These are phyloP conservation scores for Pseudorectes ferrugineus DNA, from an alignment of 2,113 vertebrate species.

Conservation along the genomic window DNA sequence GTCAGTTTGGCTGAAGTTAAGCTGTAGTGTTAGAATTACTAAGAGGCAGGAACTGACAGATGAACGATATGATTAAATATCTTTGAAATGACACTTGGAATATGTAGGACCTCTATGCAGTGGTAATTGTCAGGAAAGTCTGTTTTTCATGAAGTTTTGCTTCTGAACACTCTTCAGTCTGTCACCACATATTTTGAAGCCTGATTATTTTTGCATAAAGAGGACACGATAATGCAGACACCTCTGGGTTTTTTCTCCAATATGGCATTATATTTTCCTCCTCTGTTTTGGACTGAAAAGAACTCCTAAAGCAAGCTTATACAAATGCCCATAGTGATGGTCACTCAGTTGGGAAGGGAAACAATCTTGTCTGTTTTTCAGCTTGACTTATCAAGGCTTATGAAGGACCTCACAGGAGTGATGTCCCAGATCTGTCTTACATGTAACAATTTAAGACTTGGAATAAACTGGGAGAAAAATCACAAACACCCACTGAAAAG, in stretches of 20 bases:
- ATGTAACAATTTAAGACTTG: not conserved
- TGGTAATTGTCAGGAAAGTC: not conserved
- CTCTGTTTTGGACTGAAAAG: not conserved
- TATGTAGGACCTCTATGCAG: not conserved
- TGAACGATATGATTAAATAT: not conserved
- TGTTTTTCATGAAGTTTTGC: not conserved
- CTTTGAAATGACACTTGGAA: not conserved
- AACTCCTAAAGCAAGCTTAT: not conserved
- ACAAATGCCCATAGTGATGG: not conserved
- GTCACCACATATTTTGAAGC: not conserved
- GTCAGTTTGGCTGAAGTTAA: not conserved
- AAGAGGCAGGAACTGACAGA: not conserved
- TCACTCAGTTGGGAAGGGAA: not conserved
- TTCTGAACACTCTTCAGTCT: not conserved
- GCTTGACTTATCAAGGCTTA: not conserved
- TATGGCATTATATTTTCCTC: not conserved
- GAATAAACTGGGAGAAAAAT: slow-evolving; percentile 32
- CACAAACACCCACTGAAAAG: slow-evolving; percentile 2
- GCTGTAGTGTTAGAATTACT: not conserved
- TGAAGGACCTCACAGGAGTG: not conserved
- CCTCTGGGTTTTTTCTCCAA: not conserved
- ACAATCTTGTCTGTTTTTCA: not conserved
- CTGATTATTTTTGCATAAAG: not conserved
- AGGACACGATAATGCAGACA: not conserved
- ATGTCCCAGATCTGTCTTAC: slow-evolving; percentile 38